These are phyloP conservation scores for Melangyna quadrimaculata DNA, from an alignment of 2,888 invertebrate genomes.

Conservation along the genomic window DNA sequence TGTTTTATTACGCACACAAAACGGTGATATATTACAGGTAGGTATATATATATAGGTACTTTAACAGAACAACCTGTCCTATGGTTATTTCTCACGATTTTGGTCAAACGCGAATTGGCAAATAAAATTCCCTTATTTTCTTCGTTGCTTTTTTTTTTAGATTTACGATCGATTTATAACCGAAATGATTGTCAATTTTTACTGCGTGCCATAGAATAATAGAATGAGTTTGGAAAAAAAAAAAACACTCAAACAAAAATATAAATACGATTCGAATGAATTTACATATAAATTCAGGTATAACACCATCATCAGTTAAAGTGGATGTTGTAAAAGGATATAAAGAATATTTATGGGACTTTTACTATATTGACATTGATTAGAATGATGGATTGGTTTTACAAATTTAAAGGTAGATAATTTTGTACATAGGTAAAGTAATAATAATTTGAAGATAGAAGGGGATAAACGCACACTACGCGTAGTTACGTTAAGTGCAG, in stretches of 20 bases:
- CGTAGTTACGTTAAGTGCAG: too few relatives aligned
- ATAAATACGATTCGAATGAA: conserved; percentile 24
- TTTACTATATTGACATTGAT: neutral
- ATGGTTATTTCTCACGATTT: conserved; percentile 46
- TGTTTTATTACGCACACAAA: conserved; percentile 33
- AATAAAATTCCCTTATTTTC: neutral
- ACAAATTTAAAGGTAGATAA: neutral
- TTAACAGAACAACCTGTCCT: conserved; percentile 42
- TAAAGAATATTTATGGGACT: neutral
- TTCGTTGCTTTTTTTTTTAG: neutral
- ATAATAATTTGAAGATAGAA: neutral
- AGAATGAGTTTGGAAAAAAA: neutral
- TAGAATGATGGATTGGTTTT: neutral
- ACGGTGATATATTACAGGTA: conserved; percentile 41
- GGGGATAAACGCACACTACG: too few relatives aligned
- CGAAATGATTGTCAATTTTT: conserved; percentile 46
- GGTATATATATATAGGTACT: conserved; percentile 17
- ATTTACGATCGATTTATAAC: conserved; percentile 58
- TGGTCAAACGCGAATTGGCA: conserved; percentile 35
- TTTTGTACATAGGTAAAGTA: too few relatives aligned
- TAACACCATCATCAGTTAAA: neutral
- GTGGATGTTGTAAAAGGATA: conserved; percentile 13
- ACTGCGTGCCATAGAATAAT: neutral
- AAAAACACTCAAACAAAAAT: neutral
- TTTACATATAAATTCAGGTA: conserved; percentile 40